phyloP scores from a whole-genome alignment of 2,113 vertebrate species.

The Tachycineta bicolor region DNA sequence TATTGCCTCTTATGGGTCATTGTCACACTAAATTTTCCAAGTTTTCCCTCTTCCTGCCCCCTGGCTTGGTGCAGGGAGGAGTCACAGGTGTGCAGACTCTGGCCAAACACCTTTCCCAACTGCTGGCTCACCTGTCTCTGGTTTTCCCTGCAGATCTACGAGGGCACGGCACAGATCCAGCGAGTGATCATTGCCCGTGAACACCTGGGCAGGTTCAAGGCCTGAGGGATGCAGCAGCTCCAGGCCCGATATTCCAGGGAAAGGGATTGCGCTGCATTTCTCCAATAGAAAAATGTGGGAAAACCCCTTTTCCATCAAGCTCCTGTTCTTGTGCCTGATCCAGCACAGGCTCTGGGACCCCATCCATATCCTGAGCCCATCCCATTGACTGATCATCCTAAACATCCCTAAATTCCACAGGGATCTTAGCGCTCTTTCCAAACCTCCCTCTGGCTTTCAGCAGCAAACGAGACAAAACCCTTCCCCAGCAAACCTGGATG shows the following conservation, averaged over 20 bases:
- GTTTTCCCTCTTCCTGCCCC: background rate
- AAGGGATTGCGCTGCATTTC: background rate
- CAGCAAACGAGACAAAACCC: background rate
- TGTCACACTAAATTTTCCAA: background rate
- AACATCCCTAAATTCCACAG: background rate
- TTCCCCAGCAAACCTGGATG: background rate
- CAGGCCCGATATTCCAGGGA: background rate
- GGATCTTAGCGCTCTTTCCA: background rate
- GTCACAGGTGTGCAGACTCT: background rate
- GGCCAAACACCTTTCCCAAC: background rate
- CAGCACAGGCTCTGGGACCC: background rate
- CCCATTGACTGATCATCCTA: background rate
- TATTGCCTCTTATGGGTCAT: background rate
- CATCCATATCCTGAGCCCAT: background rate
- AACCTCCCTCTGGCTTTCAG: background rate
- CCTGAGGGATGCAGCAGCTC: background rate
- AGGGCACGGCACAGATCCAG: background rate
- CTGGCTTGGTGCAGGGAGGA: background rate
- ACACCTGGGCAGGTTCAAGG: background rate
- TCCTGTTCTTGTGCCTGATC: background rate
- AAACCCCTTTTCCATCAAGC: background rate
- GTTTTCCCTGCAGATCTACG: background rate
- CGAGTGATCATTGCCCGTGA: background rate
- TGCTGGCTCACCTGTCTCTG: background rate
- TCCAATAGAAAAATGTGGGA: background rate